Evolutionary conservation across 2,797 vertebrate genomes (phyloP).

Genomic region (Danio jaintianensis): DNA sequence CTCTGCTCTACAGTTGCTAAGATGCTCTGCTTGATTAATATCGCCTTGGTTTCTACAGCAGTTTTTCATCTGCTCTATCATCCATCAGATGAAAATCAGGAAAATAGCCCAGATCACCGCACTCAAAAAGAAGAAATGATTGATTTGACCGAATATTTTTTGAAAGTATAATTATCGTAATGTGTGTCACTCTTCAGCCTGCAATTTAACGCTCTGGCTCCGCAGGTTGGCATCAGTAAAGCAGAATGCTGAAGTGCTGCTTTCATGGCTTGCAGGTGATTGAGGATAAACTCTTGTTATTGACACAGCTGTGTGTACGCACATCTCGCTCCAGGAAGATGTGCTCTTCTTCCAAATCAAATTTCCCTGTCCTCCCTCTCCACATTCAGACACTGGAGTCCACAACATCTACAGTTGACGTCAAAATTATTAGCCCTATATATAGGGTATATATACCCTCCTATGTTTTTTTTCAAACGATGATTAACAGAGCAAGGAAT

Average conservation of each 20-base stretch:
- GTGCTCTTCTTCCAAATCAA: conserved; percentile 62
- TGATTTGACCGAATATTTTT: not conserved
- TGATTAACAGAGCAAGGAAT: too few species aligned
- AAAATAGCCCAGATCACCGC: too few species aligned
- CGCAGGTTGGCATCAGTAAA: conserved; percentile 5
- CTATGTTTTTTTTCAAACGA: too few species aligned
- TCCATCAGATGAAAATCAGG: too few species aligned
- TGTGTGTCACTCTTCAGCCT: not conserved
- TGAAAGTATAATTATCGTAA: not conserved
- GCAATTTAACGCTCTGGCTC: not conserved
- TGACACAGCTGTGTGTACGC: conserved; percentile 63
- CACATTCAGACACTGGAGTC: not conserved
- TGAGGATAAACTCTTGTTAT: conserved; percentile 61
- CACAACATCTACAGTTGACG: not conserved
- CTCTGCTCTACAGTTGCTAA: too few species aligned
- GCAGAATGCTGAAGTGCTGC: conserved; percentile 64
- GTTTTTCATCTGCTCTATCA: too few species aligned
- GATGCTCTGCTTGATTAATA: too few species aligned
- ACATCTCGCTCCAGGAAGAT: conserved; percentile 62
- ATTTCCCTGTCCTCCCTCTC: conserved; percentile 64
- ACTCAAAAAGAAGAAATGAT: not conserved
- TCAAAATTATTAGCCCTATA: too few species aligned
- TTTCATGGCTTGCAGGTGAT: conserved; percentile 64
- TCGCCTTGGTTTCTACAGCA: too few species aligned
- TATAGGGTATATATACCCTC: too few species aligned